A percentile compares a stretch with the other conserved stretches of the same genome.
Evolutionary conservation across 2,797 vertebrate species (phyloP).

Genomic region (Enteromius afrohamiltoni): DNA sequence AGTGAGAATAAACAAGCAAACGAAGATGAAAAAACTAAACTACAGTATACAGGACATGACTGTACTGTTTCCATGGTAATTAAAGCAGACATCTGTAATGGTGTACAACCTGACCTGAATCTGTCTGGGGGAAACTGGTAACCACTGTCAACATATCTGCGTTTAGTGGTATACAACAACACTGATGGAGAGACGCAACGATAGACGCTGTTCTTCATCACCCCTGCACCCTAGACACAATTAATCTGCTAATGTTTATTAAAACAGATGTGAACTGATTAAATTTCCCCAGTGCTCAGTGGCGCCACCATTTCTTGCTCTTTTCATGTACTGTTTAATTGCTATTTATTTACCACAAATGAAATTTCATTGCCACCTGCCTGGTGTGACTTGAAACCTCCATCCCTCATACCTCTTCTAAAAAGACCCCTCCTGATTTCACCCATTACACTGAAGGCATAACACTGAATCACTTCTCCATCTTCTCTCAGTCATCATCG

Average conservation of each 20-base stretch:
- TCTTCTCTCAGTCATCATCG: conserved; percentile 16
- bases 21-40: neutral
- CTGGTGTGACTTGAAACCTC: conserved; percentile 14
- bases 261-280: conserved; percentile 23
- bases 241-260: conserved; percentile 38
- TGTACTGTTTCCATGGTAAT: conserved; percentile 31
- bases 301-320: conserved; percentile 19
- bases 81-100: conserved; percentile 31
- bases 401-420: neutral
- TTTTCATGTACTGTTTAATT: conserved; percentile 19
- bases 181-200: neutral
- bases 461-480: neutral
- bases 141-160: neutral
- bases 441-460: conserved; percentile 8
- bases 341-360: conserved; percentile 31
- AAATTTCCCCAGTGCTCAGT: conserved; percentile 29
- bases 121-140: conserved; percentile 3
- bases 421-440: conserved; percentile 24
- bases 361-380: conserved; percentile 24
- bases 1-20: neutral
- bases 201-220: neutral
- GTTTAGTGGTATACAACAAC: conserved; percentile 25
- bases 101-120: conserved; percentile 27
- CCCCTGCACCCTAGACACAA: conserved; percentile 19
- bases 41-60: neutral